Evolutionary conservation across 2,888 invertebrate species (phyloP).

Genomic region (Polymixis flavicincta): DNA sequence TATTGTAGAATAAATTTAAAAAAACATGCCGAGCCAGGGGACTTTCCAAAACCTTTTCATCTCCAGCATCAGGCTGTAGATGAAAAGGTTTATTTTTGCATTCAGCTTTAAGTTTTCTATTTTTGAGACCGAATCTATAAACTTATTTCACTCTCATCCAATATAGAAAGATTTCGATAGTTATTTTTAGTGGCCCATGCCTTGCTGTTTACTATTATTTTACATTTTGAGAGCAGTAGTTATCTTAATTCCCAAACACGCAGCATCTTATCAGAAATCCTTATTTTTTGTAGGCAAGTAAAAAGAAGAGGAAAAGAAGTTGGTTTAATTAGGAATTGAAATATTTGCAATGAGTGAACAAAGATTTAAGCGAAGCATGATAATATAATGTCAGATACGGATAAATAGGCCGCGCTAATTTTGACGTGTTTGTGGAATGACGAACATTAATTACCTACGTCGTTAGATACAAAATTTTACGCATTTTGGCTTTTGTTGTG

Average conservation of each 20-base stretch:
- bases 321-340: not conserved
- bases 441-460: slow-evolving; percentile 14
- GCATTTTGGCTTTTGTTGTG: not conserved
- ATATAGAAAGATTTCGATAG: not conserved
- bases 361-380: not conserved
- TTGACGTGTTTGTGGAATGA: not conserved
- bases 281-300: not conserved
- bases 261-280: not conserved
- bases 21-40: not conserved
- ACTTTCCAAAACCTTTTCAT: slow-evolving; percentile 5
- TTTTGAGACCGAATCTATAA: not conserved
- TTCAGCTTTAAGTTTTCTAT: not conserved
- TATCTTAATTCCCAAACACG: not conserved
- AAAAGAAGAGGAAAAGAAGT: not conserved
- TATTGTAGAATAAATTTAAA: slow-evolving; percentile 24
- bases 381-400: not conserved
- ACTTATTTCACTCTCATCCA: not conserved
- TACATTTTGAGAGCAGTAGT: not conserved
- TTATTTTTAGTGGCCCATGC: not conserved
- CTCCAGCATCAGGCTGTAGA: not conserved
- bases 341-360: not conserved
- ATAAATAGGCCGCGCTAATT: slow-evolving; percentile 1
- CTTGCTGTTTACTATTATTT: not conserved
- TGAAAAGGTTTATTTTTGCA: not conserved
- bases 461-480: not conserved